These are phyloP conservation scores for Prorops nasuta DNA, from an alignment of 1,140 invertebrate genomes.

Conservation along the genomic window DNA sequence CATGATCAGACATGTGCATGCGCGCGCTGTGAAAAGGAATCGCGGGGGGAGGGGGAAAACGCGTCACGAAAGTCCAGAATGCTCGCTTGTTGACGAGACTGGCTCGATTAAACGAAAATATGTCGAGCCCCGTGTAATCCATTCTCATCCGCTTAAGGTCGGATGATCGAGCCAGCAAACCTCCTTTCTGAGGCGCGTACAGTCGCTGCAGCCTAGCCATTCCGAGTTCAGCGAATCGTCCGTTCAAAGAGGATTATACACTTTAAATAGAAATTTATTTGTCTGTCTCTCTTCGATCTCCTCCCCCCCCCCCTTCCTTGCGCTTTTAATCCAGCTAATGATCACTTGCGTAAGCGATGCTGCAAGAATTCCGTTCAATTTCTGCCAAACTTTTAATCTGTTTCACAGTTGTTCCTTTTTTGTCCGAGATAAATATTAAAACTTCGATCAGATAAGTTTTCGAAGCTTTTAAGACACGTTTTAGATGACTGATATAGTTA, in stretches of 20 bases:
- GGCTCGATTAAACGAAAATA: not conserved
- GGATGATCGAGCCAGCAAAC: conserved; percentile 30
- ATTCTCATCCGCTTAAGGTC: not conserved
- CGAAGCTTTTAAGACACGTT: no score
- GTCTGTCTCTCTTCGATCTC: not conserved
- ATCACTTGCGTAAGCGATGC: not conserved
- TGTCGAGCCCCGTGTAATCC: not conserved
- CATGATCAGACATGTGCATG: not conserved
- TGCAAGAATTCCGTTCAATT: conserved; percentile 15
- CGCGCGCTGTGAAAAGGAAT: not conserved
- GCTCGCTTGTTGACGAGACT: not conserved
- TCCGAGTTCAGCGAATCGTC: conserved; percentile 22
- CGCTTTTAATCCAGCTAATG: not conserved
- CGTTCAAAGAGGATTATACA: no score
- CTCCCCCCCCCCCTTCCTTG: not conserved
- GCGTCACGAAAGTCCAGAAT: not conserved
- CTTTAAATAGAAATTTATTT: no score
- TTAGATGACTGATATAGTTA: no score
- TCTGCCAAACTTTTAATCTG: conserved; percentile 13
- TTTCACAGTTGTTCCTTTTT: not conserved
- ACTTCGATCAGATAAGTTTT: no score
- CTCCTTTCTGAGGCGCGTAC: conserved; percentile 12
- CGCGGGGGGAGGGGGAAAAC: not conserved
- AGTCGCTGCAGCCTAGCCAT: conserved; percentile 29
- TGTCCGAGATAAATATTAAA: conserved; percentile 19